Evolutionary conservation across 2,888 invertebrate genomes (phyloP), one percentile per base, ranked within the genome.

Genomic region (Rhorus exstirpatorius): DNA sequence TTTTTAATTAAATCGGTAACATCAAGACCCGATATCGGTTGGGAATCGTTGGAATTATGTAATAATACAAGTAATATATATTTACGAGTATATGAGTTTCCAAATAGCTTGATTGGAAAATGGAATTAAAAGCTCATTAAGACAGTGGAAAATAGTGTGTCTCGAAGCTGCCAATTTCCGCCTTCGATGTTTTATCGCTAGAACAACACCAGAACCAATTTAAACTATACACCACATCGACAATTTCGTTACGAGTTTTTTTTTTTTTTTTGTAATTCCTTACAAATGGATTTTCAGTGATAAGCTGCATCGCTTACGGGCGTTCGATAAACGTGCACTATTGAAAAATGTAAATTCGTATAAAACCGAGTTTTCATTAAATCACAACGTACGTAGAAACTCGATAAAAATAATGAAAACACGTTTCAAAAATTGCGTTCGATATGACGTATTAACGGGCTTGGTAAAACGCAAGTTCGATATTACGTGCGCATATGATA

Each of bases 401-500:
- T 21, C 55, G 38, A 61, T 44, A 63, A 81, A 76, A 71, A 70
- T 81, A 35, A 65, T 81, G 63, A 71, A 76, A 81, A 76, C 80
- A 38, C 21, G 65, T 81, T 81, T 76, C 58, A n/a, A 49, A 76
- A 76, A 81, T 70, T 46, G 58, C 70, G 49, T 31, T 71, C 60
- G 46, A 60, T 58, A 38, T 12, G 44, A 60, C 44, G 19, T 46
- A n/a, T 58, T 71, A 81, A 70, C 76, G 58, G 55, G 70, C 71
- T 70, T 70, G 41, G 58, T 58, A 58, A 71, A 31, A 44, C 17
- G 31, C 44, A n/a, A n/a, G n/a, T n/a, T n/a, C n/a, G n/a, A n/a
- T n/a, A n/a, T n/a, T n/a, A n/a, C n/a, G n/a, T n/a, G n/a, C n/a
- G n/a, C 60, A 41, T 78, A 70, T 78, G 61, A 38, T 55, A 68